phyloP scores from a whole-genome alignment of 1,140 invertebrate genomes.

The Micrasema minimum region DNA sequence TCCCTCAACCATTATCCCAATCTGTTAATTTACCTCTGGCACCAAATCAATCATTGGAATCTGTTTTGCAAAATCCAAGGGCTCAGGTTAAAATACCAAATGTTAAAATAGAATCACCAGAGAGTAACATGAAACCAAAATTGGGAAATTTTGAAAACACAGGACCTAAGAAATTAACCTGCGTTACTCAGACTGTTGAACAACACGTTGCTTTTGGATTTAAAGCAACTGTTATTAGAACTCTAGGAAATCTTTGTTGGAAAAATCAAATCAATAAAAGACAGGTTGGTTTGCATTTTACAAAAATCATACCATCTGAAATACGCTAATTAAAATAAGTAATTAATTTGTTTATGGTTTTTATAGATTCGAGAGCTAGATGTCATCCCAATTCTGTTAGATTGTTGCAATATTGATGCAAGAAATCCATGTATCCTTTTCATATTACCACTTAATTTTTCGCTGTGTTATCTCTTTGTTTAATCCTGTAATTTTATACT shows the following conservation, averaged over 20 bases:
- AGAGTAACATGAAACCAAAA: conserved; percentile 60
- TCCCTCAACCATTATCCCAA: conserved; percentile 14
- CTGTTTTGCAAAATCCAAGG: conserved; percentile 39
- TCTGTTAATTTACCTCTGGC: conserved; percentile 21
- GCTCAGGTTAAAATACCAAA: conserved; percentile 59
- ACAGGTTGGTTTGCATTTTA: conserved; percentile 68
- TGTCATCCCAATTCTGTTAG: conserved; percentile 77
- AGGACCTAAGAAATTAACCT: conserved; percentile 58
- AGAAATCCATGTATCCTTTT: conserved; percentile 81
- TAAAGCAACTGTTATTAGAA: conserved; percentile 75
- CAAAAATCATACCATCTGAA: conserved; percentile 6
- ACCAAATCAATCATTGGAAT: conserved; percentile 3
- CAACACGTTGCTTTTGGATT: conserved; percentile 73
- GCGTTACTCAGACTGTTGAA: conserved; percentile 62
- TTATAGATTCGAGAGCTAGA: conserved; percentile 71
- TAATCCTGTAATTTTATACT: no score
- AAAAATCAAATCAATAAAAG: conserved; percentile 75
- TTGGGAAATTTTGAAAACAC: conserved; percentile 62
- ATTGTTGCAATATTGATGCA: conserved; percentile 84
- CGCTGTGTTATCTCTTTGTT: no score
- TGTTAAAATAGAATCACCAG: conserved; percentile 66
- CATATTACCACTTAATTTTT: conserved; percentile 10
- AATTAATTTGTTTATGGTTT: conserved; percentile 46
- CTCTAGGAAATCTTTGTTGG: conserved; percentile 79
- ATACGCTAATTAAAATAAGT: background rate